phyloP scores from a whole-genome alignment of 2,888 invertebrate genomes.

The Incurvaria masculella region DNA sequence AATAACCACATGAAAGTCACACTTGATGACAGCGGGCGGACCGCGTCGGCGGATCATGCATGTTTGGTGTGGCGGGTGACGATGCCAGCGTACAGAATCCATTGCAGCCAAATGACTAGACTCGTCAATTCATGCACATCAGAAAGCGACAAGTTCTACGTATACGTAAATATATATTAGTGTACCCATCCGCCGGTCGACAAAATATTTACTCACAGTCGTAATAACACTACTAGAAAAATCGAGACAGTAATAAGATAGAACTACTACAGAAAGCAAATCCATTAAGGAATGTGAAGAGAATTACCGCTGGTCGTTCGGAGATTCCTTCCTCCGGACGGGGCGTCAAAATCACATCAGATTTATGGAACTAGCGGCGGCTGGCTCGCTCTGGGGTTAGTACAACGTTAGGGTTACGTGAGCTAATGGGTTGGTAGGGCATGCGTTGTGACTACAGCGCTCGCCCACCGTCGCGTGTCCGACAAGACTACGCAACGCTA shows the following conservation, averaged over 20 bases:
- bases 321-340: constrained; percentile 43
- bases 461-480: too few species aligned
- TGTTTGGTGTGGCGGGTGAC: constrained; percentile 28
- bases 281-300: constrained; percentile 53
- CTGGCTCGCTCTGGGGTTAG: too few species aligned
- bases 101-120: constrained; percentile 37
- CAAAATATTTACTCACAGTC: constrained; percentile 39
- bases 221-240: constrained; percentile 47
- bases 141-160: constrained; percentile 54
- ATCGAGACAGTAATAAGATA: constrained; percentile 51
- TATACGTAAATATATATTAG: constrained; percentile 53
- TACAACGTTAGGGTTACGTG: too few species aligned
- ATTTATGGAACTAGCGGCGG: background rate
- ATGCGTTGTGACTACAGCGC: too few species aligned
- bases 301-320: constrained; percentile 46
- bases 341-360: constrained; percentile 36
- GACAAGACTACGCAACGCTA: too few species aligned
- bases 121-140: constrained; percentile 46
- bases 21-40: constrained; percentile 39
- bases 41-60: constrained; percentile 37
- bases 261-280: constrained; percentile 55
- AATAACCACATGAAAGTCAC: constrained; percentile 52
- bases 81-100: constrained; percentile 20
- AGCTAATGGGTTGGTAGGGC: too few species aligned
- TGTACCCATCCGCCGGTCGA: constrained; percentile 54